Percentiles rank a stretch among this genome's conserved stretches.
Conservation (phyloP, 2,888 invertebrate genomes). For the Arge pagana region DNA sequence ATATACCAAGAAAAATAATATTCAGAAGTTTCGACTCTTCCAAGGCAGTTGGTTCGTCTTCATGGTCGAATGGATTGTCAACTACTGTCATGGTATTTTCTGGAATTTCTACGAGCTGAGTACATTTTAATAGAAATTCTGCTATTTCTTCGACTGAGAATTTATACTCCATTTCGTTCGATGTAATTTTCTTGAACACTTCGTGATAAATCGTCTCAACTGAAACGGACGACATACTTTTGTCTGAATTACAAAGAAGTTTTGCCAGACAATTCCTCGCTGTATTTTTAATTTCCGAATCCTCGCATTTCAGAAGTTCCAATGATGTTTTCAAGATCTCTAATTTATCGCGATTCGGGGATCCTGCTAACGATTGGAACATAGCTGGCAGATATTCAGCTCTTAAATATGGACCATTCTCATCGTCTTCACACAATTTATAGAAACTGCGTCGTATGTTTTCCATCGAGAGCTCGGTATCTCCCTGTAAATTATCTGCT, state of each 20-base stretch:
- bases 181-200: constrained; percentile 3
- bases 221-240: constrained; percentile 8
- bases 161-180: not conserved
- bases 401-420: constrained; percentile 34
- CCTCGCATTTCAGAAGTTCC: constrained; percentile 64
- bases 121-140: constrained; percentile 2
- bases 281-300: constrained; percentile 59
- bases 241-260: too few relatives aligned
- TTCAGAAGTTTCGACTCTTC: constrained; percentile 55
- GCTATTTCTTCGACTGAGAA: constrained; percentile 6
- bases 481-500: too few relatives aligned
- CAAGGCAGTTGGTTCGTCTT: constrained; percentile 60
- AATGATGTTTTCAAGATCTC: constrained; percentile 56
- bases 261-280: constrained; percentile 40
- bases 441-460: not conserved
- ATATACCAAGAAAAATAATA: constrained; percentile 29
- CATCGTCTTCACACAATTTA: constrained; percentile 32
- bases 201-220: constrained; percentile 23
- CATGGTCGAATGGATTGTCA: constrained; percentile 62
- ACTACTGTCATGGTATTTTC: constrained; percentile 33
- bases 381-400: constrained; percentile 37
- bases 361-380: constrained; percentile 26
- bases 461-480: not conserved
- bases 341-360: constrained; percentile 45
- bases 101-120: not conserved